Base-by-base conservation (phyloP, 2,113 vertebrate genomes). In the Prietella phreatophila region DNA sequence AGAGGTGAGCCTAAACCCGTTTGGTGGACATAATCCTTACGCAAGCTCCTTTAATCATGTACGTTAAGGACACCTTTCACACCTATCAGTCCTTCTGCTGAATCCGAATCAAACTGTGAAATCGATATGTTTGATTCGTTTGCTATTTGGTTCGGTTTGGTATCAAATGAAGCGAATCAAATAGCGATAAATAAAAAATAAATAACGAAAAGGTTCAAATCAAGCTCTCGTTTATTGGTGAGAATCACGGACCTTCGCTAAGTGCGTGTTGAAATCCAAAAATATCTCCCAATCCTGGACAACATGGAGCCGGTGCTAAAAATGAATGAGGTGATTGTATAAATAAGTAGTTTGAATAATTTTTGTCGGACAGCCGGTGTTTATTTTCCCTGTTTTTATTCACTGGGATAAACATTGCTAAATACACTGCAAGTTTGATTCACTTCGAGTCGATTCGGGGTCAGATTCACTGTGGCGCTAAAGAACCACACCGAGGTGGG, bases 1-100 rank as follows among this genome's bases (percentile, higher is more conserved):
- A 88, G 95, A 93, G 15, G 96, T 96, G 89, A 93, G 82, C 13
- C 83, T 30, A 55, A 55, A 30, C 27, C 15, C 27, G 0, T 80
- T n/a, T 33, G 27, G 27, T n/a, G 0, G 20, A 1, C 33, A 14
- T n/a, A 9, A 30, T n/a, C 14, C n/a, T 22, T 11, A 8, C 17
- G 67, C 67, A 19, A 22, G n/a, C n/a, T 1, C 17, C 33, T 71
- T 71, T 36, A 20, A 36, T 36, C 30, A 25, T 65, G 27, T 65
- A n/a, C 10, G 11, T 56, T 19, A 56, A 3, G 61, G 22, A 11
- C 61, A 63, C 5, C 61, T 63, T 65, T 65, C 10, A n/a, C 30
- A 36, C 15, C 7, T 19, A 6, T 36, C 1, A 36, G 15, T 36
- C 67, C 15, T 71, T 71, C 19, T 33, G 4, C 33, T 22, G 36